A percentile compares a stretch with the other conserved stretches of the same genome.
Evolutionary conservation across 1,140 invertebrate genomes (phyloP).

Genomic region (Caenorhabditis brenneri): DNA sequence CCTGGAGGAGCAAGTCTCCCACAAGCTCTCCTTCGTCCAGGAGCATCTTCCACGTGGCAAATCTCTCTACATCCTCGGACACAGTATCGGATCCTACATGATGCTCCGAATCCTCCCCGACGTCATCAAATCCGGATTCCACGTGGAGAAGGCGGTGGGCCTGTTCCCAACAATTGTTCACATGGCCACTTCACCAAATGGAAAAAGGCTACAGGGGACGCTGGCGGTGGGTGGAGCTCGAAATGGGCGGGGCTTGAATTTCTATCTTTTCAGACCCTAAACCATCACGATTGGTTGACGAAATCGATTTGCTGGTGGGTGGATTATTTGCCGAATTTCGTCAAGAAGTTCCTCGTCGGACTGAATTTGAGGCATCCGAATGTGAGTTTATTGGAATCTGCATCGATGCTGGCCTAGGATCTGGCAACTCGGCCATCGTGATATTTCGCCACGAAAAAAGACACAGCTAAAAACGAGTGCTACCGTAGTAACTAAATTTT

Average conservation of each 20-base stretch:
- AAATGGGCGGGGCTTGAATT: background rate
- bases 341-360: constrained; percentile 50
- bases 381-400: background rate
- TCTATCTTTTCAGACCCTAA: constrained; percentile 46
- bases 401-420: background rate
- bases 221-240: constrained; percentile 28
- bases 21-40: constrained; percentile 56
- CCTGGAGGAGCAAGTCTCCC: constrained; percentile 58
- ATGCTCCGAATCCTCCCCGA: constrained; percentile 43
- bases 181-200: constrained; percentile 57
- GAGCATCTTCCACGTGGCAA: constrained; percentile 47
- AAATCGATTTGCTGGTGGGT: constrained; percentile 52
- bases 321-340: constrained; percentile 32
- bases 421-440: too few relatives aligned
- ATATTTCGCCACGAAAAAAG: too few relatives aligned
- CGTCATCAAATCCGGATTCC: constrained; percentile 56
- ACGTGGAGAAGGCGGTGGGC: constrained; percentile 50
- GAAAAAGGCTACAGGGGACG: constrained; percentile 29
- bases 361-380: constrained; percentile 42
- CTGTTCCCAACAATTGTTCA: constrained; percentile 57
- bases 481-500: too few relatives aligned
- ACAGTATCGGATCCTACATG: constrained; percentile 61
- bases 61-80: constrained; percentile 52
- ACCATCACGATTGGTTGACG: constrained; percentile 56
- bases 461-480: too few relatives aligned